A percentile compares a stretch with the other conserved stretches of the same genome.
Conservation (phyloP, 2,113 vertebrate species). For the Oxygymnocypris stewartii region DNA sequence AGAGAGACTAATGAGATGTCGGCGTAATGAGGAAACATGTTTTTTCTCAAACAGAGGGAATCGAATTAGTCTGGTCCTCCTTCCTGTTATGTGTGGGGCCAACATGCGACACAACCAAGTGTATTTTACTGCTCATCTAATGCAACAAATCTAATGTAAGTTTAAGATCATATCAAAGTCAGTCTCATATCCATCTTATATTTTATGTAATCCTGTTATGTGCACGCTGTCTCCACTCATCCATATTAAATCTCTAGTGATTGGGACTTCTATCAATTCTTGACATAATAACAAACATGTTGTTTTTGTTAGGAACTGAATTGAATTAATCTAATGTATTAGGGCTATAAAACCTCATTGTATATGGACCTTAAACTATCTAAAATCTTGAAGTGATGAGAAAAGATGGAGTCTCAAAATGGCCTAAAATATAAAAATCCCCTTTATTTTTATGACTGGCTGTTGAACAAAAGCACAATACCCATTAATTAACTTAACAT, state of each 20-base stretch:
- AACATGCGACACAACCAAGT: neutral
- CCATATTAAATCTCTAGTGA: neutral
- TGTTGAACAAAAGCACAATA: neutral
- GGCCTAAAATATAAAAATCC: neutral
- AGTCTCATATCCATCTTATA: neutral
- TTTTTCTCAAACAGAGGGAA: slow-evolving; percentile 42
- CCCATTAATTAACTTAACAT: neutral
- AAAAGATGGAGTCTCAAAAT: neutral
- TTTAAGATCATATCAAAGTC: slow-evolving; percentile 6
- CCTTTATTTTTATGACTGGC: neutral
- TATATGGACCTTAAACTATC: neutral
- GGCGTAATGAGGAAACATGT: slow-evolving; percentile 43
- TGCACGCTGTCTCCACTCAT: neutral
- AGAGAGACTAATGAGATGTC: slow-evolving; percentile 37
- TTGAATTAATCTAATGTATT: neutral
- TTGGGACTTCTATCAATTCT: neutral
- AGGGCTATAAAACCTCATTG: neutral
- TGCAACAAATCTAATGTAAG: neutral
- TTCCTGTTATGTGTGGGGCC: slow-evolving; percentile 34
- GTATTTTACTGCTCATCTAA: neutral
- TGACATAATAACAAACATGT: neutral
- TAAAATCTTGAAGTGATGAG: neutral
- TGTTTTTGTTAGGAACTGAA: neutral
- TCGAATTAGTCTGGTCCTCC: slow-evolving; percentile 45
- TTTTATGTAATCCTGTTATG: slow-evolving; percentile 12